Percentiles rank a stretch among this genome's conserved stretches.
phyloP scores from a whole-genome alignment of 2,797 vertebrate genomes.

The Siniperca scherzeri region DNA sequence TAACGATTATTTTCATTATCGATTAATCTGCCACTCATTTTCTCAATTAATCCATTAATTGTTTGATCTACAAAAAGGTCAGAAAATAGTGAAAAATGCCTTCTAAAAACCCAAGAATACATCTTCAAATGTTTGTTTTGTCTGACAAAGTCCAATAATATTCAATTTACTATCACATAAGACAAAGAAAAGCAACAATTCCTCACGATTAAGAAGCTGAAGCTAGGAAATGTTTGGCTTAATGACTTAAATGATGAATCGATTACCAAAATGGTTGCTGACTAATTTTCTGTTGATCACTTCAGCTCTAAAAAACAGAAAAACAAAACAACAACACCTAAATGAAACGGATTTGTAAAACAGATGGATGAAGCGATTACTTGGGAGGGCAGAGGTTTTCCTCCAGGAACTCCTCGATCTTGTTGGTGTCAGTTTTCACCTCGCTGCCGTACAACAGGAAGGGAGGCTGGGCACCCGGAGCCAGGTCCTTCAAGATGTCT shows the following conservation, averaged over 20 bases:
- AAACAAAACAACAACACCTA: background rate
- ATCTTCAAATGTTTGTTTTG: background rate
- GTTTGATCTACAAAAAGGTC: background rate
- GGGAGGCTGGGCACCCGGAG: slow-evolving; percentile 92
- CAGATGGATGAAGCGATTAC: slow-evolving; percentile 75
- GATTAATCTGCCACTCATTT: background rate
- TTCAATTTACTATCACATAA: background rate
- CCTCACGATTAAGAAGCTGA: background rate
- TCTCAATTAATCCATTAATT: background rate
- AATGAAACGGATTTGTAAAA: background rate
- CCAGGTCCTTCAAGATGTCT: slow-evolving; percentile 91
- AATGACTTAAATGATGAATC: fast-evolving
- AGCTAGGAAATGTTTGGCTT: background rate
- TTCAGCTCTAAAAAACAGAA: slow-evolving; percentile 5
- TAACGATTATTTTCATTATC: background rate
- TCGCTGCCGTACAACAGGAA: slow-evolving; percentile 90
- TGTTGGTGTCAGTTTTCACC: slow-evolving; percentile 95
- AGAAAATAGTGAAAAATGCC: background rate
- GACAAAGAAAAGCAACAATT: background rate
- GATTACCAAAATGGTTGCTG: background rate
- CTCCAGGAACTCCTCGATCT: slow-evolving; percentile 96
- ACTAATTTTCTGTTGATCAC: background rate
- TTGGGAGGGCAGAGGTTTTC: slow-evolving; percentile 91
- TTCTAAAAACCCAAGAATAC: background rate
- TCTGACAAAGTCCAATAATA: background rate